Conservation (phyloP, 2,113 vertebrate species). For the Taxidea taxus region DNA sequence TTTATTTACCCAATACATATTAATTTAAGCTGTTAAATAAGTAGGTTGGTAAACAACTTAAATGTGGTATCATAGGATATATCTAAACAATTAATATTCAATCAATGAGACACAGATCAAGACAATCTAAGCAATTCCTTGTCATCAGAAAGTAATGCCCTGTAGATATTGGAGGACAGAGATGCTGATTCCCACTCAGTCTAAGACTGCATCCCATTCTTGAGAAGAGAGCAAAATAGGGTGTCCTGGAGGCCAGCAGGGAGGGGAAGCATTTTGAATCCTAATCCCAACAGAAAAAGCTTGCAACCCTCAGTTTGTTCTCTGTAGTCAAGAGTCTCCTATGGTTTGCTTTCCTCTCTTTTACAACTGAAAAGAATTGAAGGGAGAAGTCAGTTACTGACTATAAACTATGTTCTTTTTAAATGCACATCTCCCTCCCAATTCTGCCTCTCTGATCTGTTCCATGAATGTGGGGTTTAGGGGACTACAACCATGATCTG, state of each 20-base stretch:
- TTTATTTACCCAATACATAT: not conserved
- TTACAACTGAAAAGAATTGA: not conserved
- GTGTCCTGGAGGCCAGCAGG: no score
- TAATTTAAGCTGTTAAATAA: not conserved
- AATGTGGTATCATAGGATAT: not conserved
- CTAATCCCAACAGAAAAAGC: not conserved
- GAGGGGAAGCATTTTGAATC: not conserved
- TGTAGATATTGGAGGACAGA: not conserved
- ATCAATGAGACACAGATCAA: not conserved
- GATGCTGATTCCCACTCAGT: not conserved
- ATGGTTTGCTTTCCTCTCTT: not conserved
- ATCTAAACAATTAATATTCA: not conserved
- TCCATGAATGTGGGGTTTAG: not conserved
- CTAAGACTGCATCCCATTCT: not conserved
- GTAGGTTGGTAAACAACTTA: not conserved
- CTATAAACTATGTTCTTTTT: not conserved
- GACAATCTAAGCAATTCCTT: not conserved
- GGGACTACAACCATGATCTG: not conserved
- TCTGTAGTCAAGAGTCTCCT: no score
- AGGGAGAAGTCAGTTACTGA: not conserved
- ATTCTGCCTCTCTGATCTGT: not conserved
- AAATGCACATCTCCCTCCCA: not conserved
- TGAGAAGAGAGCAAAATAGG: not conserved
- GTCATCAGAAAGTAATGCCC: not conserved
- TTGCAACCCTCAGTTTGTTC: not conserved